Percentiles rank a stretch among this genome's conserved stretches.
These are phyloP conservation scores for Dioctria rufipes DNA, from an alignment of 2,888 invertebrate species.

Conservation along the genomic window DNA sequence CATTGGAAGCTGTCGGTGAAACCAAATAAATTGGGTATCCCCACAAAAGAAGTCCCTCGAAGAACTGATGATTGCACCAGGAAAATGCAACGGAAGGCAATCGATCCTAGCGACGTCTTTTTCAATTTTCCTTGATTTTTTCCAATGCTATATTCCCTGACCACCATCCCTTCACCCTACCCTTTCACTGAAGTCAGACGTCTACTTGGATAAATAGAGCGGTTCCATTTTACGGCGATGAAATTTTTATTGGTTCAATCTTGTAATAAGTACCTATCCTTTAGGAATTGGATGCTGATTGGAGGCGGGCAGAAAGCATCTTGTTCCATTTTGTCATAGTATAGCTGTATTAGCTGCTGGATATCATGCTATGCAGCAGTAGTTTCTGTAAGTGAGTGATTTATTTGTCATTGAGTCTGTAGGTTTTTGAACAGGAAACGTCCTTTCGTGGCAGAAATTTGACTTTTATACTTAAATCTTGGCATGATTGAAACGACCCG, in stretches of 20 bases:
- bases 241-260: conserved; percentile 50
- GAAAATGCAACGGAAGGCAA: conserved; percentile 46
- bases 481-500: conserved; percentile 38
- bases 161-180: conserved; percentile 6
- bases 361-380: no score
- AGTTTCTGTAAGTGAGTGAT: conserved; percentile 10
- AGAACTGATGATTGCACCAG: conserved; percentile 44
- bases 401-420: conserved; percentile 11
- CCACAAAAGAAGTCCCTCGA: conserved; percentile 32
- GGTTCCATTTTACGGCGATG: conserved; percentile 30
- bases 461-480: not conserved
- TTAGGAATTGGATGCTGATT: conserved; percentile 17
- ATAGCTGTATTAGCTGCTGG: no score
- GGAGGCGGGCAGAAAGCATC: not conserved
- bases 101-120: conserved; percentile 44
- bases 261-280: conserved; percentile 38
- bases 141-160: not conserved
- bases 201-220: conserved; percentile 40
- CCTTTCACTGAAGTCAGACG: not conserved
- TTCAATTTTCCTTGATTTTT: conserved; percentile 43
- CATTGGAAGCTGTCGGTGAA: conserved; percentile 42
- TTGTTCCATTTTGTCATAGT: no score
- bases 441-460: not conserved
- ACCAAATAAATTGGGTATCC: conserved; percentile 41
- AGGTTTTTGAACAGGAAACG: not conserved